Conservation (phyloP, 2,113 vertebrate genomes). For the Lamprotornis superbus region DNA sequence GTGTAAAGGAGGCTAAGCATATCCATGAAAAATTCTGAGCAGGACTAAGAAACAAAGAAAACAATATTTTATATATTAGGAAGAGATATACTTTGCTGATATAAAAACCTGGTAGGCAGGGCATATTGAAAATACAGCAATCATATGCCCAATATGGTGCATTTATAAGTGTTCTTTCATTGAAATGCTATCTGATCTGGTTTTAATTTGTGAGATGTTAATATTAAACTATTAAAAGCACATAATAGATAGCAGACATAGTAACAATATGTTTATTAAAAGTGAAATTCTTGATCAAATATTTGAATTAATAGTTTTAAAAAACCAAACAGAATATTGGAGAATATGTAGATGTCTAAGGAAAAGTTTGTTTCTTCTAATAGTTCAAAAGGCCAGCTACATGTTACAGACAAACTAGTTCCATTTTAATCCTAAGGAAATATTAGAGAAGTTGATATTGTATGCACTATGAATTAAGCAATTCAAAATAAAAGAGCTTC, state of each 20-base stretch:
- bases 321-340: background rate
- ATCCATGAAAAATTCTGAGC: background rate
- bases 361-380: background rate
- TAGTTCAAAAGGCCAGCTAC: background rate
- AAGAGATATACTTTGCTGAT: background rate
- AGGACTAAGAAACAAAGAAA: background rate
- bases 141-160: background rate
- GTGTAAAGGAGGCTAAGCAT: background rate
- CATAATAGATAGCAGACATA: background rate
- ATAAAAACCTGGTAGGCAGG: background rate
- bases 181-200: background rate
- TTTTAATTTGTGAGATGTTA: background rate
- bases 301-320: background rate
- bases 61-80: background rate
- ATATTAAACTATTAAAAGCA: background rate
- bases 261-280: background rate
- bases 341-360: background rate
- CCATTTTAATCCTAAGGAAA: background rate
- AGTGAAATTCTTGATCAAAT: background rate
- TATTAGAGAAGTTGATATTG: background rate
- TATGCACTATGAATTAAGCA: background rate
- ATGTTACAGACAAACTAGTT: background rate
- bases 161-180: background rate
- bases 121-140: background rate
- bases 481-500: background rate